Conservation (phyloP, 2,797 vertebrate species). For the Halcyon leucocephala region DNA sequence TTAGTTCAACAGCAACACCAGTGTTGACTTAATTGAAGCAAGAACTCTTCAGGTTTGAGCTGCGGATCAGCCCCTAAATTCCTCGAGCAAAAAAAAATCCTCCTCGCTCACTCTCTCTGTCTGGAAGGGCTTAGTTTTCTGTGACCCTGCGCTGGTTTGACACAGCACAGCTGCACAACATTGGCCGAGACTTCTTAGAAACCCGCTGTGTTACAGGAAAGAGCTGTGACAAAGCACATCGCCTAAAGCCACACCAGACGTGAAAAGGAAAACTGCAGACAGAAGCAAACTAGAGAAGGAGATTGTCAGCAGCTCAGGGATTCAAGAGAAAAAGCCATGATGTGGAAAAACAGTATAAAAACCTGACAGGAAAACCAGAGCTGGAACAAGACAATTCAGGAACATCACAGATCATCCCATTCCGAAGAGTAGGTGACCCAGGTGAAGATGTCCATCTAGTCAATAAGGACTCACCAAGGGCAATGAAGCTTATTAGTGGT, state of each 20-base stretch:
- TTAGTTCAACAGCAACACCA: neutral
- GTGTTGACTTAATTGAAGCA: neutral
- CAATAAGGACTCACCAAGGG: rapidly evolving
- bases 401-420: neutral
- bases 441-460: too few species aligned
- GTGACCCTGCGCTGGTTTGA: neutral
- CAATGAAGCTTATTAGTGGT: neutral
- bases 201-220: neutral
- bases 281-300: neutral
- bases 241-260: neutral
- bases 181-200: neutral
- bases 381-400: neutral
- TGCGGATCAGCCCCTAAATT: neutral
- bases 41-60: neutral
- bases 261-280: neutral
- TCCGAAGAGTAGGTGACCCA: neutral
- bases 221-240: neutral
- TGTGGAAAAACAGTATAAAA: neutral
- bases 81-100: neutral
- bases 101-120: neutral
- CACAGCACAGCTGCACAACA: neutral
- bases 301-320: neutral
- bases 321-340: neutral
- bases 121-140: neutral
- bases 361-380: neutral